Conservation (phyloP, 2,888 invertebrate species). For the Bruchidius siliquastri region DNA sequence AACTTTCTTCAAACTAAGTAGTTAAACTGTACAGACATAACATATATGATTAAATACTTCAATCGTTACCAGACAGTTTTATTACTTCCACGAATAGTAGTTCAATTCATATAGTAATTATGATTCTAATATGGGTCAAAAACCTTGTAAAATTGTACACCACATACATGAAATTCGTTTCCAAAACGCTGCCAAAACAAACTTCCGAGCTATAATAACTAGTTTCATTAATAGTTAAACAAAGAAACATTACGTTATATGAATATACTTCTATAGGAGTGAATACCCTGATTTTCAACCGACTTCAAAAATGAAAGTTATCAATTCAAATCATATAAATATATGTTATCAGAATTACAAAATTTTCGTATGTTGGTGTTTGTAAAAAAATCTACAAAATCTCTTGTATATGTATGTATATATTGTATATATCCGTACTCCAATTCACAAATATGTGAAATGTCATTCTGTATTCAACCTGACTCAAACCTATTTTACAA, state of each 20-base stretch:
- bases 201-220: not conserved
- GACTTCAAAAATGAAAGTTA: too few relatives aligned
- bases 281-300: not conserved
- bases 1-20: not conserved
- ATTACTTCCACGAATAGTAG: not conserved
- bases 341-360: too few relatives aligned
- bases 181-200: not conserved
- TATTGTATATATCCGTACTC: too few relatives aligned
- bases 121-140: not conserved
- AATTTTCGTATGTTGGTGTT: too few relatives aligned
- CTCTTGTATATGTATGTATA: too few relatives aligned
- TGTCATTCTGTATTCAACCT: too few relatives aligned
- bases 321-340: too few relatives aligned
- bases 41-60: not conserved
- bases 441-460: too few relatives aligned
- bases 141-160: not conserved
- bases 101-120: not conserved
- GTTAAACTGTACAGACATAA: not conserved
- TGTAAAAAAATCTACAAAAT: too few relatives aligned
- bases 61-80: not conserved
- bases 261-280: not conserved
- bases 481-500: too few relatives aligned
- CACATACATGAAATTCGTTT: not conserved
- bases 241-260: not conserved
- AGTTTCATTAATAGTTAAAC: not conserved